A percentile compares a stretch with the other conserved stretches of the same genome.
phyloP scores from a whole-genome alignment of 92 coral and sea anemone species.

The Parazoanthus swiftii region DNA sequence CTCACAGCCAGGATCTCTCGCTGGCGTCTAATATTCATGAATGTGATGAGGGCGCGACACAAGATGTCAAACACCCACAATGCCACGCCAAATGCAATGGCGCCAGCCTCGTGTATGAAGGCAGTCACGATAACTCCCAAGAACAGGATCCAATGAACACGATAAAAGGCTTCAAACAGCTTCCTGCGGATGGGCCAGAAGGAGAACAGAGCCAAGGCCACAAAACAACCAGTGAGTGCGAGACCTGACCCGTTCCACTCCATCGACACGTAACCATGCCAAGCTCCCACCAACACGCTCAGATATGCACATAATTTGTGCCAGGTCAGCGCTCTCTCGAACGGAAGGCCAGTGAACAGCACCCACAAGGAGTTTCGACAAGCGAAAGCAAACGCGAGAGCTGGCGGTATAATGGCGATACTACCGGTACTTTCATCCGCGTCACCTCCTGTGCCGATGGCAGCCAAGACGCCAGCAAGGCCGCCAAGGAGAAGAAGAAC shows the following conservation, averaged over 20 bases:
- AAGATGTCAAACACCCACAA: slow-evolving; percentile 68
- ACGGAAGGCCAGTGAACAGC: slow-evolving; percentile 74
- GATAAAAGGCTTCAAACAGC: slow-evolving; percentile 65
- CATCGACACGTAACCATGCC: slow-evolving; percentile 71
- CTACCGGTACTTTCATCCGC: slow-evolving; percentile 57
- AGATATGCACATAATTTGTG: slow-evolving; percentile 74
- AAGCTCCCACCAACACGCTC: slow-evolving; percentile 60
- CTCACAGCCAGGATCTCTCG: slow-evolving; percentile 68
- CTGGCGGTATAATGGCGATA: slow-evolving; percentile 61
- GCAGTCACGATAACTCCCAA: slow-evolving; percentile 57
- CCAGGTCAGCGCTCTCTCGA: slow-evolving; percentile 76
- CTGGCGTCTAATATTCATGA: slow-evolving; percentile 51
- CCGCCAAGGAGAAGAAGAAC: slow-evolving; percentile 62
- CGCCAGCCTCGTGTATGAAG: slow-evolving; percentile 63
- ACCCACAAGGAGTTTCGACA: slow-evolving; percentile 74
- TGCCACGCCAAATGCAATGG: slow-evolving; percentile 55
- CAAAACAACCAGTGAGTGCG: slow-evolving; percentile 51
- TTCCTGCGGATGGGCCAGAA: slow-evolving; percentile 69
- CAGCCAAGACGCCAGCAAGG: slow-evolving; percentile 56
- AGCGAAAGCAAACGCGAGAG: slow-evolving; percentile 71
- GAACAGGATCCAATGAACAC: slow-evolving; percentile 71
- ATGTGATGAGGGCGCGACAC: slow-evolving; percentile 50
- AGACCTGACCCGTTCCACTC: slow-evolving; percentile 64
- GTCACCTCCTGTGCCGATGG: slow-evolving; percentile 43
- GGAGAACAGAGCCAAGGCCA: slow-evolving; percentile 51